Evolutionary conservation across 2,888 invertebrate genomes (phyloP), one percentile per base, ranked within the genome.

Genomic region (Pollenia griseotomentosa): DNA sequence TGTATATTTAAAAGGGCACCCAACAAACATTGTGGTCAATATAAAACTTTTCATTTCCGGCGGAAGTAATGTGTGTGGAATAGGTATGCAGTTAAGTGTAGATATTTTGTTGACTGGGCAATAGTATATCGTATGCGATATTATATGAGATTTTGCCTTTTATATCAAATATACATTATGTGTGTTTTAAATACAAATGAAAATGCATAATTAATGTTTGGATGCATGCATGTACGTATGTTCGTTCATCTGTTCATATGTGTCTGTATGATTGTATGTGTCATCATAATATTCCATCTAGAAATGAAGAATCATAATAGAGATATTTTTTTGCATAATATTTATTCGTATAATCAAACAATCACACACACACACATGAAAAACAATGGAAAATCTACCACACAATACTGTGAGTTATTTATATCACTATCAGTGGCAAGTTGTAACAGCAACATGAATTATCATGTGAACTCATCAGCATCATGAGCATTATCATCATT

Each of bases 161-260:
- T 44, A 81, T 74, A 86, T 82, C 73, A 85, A 82, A 55, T 44
- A 44, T 51, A 63, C 57, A 77, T 19, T 63, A 33, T 81, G 11
- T 79, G 65, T 48, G 59, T 74, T 51, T 68, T 79, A 79, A 83
- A 86, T 71, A 83, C n/a, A 44, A 83, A 83, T 83, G 86, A 83
- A 79, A 79, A 83, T 86, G 68, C 74, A 86, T 86, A 86, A 86
- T 79, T 86, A 79, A 86, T 82, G 61, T 68, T 48, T 81, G 53
- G 10, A 70, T 7, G 33, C n/a, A 19, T 59, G 33, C 12, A 19
- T 59, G 14, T 59, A 6, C n/a, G 42, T 65, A 42, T 65, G 46
- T 70, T 5, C 6, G 23, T 44, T 19, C 77, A 46, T 11, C 19
- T 59, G 53, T 55, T 33, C 19, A 16, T 33, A 33, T 33, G 1